A percentile compares a stretch with the other conserved stretches of the same genome.
Conservation (phyloP, 1,140 invertebrate genomes). For the Dreissena rostriformis region DNA sequence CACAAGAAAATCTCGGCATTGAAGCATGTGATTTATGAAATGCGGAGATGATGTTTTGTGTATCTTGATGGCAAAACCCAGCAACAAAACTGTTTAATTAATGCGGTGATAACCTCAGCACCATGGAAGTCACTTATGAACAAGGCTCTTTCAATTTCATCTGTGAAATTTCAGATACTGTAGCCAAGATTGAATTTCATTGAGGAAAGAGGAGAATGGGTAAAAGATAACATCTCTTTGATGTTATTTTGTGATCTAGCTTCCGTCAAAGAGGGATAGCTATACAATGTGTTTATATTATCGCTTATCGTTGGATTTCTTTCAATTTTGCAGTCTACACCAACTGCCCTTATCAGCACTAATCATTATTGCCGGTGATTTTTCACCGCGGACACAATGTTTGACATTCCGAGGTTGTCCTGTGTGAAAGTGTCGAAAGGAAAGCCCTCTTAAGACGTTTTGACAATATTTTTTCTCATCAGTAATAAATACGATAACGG, state of each 20-base stretch:
- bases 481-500: conserved; percentile 8
- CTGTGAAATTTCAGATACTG: too few species aligned
- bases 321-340: conserved; percentile 15
- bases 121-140: too few species aligned
- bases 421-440: conserved; percentile 6
- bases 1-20: too few species aligned
- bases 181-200: too few species aligned
- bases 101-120: too few species aligned
- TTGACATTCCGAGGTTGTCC: conserved; percentile 18
- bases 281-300: conserved; percentile 29
- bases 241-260: conserved; percentile 4
- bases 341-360: conserved; percentile 22
- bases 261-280: conserved; percentile 8
- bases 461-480: conserved; percentile 13
- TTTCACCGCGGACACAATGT: not conserved
- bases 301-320: conserved; percentile 17
- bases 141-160: too few species aligned
- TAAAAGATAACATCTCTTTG: conserved; percentile 43
- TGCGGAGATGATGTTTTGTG: too few species aligned
- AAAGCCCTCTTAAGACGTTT: not conserved
- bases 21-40: too few species aligned
- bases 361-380: conserved; percentile 21
- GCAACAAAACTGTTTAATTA: too few species aligned
- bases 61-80: too few species aligned
- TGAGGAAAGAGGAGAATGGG: not conserved